A percentile compares a stretch with the other conserved stretches of the same genome.
Conservation (phyloP, 2,113 vertebrate species). For the Patagioenas fasciata region DNA sequence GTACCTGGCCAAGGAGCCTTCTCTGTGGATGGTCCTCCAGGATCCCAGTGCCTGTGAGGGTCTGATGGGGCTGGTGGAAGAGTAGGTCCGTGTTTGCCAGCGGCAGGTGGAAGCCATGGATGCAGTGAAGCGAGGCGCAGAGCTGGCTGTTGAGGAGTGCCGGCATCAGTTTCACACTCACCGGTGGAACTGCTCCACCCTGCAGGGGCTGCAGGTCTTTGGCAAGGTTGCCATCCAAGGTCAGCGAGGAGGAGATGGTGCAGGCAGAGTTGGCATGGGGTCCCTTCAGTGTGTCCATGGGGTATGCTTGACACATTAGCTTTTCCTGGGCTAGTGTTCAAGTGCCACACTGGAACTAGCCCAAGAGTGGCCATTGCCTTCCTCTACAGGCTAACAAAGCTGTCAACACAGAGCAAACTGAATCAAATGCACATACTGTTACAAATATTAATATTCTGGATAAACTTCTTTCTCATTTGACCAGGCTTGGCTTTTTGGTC, state of each 20-base stretch:
- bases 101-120: conserved; percentile 80
- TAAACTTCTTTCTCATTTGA: background rate
- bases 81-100: conserved; percentile 77
- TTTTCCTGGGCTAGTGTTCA: background rate
- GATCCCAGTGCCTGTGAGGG: conserved; percentile 70
- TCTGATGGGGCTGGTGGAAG: conserved; percentile 74
- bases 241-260: background rate
- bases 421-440: background rate
- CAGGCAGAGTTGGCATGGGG: background rate
- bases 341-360: background rate
- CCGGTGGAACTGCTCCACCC: conserved; percentile 81
- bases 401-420: background rate
- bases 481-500: background rate
- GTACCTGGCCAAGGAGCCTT: conserved; percentile 78
- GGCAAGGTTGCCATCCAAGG: conserved; percentile 79
- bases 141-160: conserved; percentile 82
- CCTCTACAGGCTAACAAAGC: background rate
- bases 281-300: background rate
- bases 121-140: conserved; percentile 61
- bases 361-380: background rate
- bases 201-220: conserved; percentile 81
- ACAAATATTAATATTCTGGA: background rate
- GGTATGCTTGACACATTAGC: background rate
- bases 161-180: conserved; percentile 79
- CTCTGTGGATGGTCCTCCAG: conserved; percentile 63